These are phyloP conservation scores for Neosilurus hyrtlii DNA, from an alignment of 2,797 vertebrate genomes.

Conservation along the genomic window DNA sequence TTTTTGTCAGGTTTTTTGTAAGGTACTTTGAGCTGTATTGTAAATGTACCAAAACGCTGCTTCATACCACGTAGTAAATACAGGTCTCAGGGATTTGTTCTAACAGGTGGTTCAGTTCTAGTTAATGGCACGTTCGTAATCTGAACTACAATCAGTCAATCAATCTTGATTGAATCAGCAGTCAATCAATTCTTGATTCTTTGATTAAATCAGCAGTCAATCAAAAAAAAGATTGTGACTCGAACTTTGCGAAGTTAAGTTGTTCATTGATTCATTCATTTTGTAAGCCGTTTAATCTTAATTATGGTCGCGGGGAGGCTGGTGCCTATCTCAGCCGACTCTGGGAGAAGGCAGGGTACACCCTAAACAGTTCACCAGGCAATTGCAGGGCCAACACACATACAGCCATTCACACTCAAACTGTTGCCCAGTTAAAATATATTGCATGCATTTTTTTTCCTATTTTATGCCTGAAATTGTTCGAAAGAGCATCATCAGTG, in stretches of 20 bases:
- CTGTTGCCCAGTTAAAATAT: neutral
- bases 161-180: too few relatives aligned
- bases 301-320: too few relatives aligned
- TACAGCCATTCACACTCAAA: too few relatives aligned
- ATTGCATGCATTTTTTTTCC: neutral
- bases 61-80: neutral
- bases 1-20: slow-evolving; percentile 18
- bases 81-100: neutral
- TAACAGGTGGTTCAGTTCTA: neutral
- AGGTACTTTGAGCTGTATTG: neutral
- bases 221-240: neutral
- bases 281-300: too few relatives aligned
- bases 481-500: neutral
- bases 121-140: neutral
- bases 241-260: too few relatives aligned
- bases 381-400: too few relatives aligned
- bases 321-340: too few relatives aligned
- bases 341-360: too few relatives aligned
- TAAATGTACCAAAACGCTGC: slow-evolving; percentile 7
- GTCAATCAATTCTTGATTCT: too few relatives aligned
- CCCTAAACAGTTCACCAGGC: too few relatives aligned
- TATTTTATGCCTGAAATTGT: neutral
- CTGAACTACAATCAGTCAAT: neutral
- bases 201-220: too few relatives aligned
- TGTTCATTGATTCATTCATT: too few relatives aligned